Base-by-base conservation (phyloP, 2,888 invertebrate species). In the Scelioninae gen. 2 region DNA sequence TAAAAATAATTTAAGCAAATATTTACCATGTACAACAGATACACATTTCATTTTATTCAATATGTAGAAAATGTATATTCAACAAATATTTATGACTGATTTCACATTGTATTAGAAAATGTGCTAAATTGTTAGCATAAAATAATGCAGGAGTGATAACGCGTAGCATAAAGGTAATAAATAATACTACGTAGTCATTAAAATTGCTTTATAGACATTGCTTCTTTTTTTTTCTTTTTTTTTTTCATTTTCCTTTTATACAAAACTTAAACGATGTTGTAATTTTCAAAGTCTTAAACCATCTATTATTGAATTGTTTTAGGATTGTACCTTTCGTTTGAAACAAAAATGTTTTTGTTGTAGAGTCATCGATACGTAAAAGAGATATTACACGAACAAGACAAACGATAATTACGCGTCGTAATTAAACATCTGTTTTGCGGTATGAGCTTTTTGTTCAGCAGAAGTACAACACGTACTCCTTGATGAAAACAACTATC, bases 361-460 rank as follows among this genome's bases (percentile, higher is more conserved):
- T 22, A 52, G 41, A 61, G 61, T 74, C 69, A 61, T 67, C 57
- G 16, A 57, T 69, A 50, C 61, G 31, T 61, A 73, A 67, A 61
- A 76, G 45, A 67, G 45, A 45, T 39, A 61, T 75, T 58, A 50
- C 55, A 60, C 16, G 48, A 72, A 74, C 76, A 78, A 79, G 79
- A 80, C 78, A 81, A 80, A 81, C 77, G 79, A 74, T 79, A 80
- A 80, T 83, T 82, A 81, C 80, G 78, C 78, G 58, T 9, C 11
- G 78, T 77, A 79, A 76, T 81, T 79, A 77, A 80, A 79, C 80
- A 78, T 75, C 77, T 75, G 77, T 77, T 73, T 75, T 74, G 73
- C 77, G 78, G 78, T 77, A 80, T 78, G 79, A 70, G 64, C 69
- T 50, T 71, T 77, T 77, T 78, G 73, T 76, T 77, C 69, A 52